These are phyloP conservation scores for Gortyna flavago DNA, from an alignment of 2,888 invertebrate species.

Conservation along the genomic window DNA sequence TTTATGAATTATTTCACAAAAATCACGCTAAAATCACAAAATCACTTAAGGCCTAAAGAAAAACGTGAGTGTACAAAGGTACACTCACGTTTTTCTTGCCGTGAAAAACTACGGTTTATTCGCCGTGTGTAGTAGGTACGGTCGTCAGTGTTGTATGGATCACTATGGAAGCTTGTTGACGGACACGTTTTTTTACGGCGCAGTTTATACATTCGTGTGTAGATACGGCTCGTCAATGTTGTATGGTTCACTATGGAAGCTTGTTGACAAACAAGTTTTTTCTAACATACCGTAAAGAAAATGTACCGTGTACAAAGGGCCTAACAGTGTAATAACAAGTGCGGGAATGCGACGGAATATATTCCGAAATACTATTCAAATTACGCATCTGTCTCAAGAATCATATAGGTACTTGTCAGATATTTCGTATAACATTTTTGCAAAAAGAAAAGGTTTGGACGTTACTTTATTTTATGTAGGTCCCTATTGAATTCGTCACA, in stretches of 20 bases:
- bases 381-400: conserved; percentile 24
- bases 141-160: neutral
- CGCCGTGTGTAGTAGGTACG: neutral
- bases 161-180: neutral
- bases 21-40: conserved; percentile 14
- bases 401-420: too few species aligned
- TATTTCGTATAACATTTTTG: conserved; percentile 5
- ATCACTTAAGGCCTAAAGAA: too few species aligned
- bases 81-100: neutral
- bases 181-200: neutral
- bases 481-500: neutral
- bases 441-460: conserved; percentile 26
- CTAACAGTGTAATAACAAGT: neutral
- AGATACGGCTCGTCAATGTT: too few species aligned
- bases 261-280: neutral
- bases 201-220: too few species aligned
- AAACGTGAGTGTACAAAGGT: too few species aligned
- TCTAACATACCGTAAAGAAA: neutral
- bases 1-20: conserved; percentile 5
- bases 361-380: conserved; percentile 35
- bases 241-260: too few species aligned
- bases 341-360: neutral
- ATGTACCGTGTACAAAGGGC: neutral
- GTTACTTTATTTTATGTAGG: conserved; percentile 6
- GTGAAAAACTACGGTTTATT: neutral